Evolutionary conservation across 2,888 invertebrate genomes (phyloP).

Genomic region (Erannis defoliaria): DNA sequence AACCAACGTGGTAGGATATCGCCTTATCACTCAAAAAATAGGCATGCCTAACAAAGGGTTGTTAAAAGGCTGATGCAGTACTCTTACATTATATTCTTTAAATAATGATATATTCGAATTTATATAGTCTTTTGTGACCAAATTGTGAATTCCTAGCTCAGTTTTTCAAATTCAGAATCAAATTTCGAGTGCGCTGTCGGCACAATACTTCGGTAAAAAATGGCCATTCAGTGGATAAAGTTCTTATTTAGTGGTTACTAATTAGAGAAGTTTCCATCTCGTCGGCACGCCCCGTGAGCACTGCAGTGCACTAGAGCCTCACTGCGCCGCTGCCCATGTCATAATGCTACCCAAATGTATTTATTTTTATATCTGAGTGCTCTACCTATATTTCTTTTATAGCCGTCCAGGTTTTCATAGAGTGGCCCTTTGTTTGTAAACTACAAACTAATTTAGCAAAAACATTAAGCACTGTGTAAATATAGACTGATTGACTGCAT

Average conservation of each 20-base stretch:
- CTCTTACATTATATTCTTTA: no score
- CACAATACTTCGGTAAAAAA: conserved; percentile 54
- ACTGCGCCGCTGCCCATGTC: conserved; percentile 42
- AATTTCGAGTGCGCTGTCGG: conserved; percentile 32
- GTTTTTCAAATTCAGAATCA: no score
- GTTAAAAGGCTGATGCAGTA: no score
- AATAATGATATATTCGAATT: no score
- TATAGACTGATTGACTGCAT: no score
- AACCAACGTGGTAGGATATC: no score
- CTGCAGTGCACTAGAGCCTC: conserved; percentile 53
- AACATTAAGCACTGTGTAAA: no score
- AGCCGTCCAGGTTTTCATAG: background rate
- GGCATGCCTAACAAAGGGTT: no score
- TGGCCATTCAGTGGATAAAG: conserved; percentile 53
- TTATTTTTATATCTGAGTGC: background rate
- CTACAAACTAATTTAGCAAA: background rate
- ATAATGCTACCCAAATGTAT: conserved; percentile 17
- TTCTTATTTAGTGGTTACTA: conserved; percentile 69
- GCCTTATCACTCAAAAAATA: no score
- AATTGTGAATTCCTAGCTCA: no score
- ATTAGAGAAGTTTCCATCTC: conserved; percentile 75
- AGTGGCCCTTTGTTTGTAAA: background rate
- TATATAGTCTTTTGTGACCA: no score
- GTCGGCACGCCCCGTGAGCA: conserved; percentile 58
- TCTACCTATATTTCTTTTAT: background rate